These are phyloP conservation scores for Stenotaenia linearis DNA, from an alignment of 2,888 invertebrate genomes.

Conservation along the genomic window DNA sequence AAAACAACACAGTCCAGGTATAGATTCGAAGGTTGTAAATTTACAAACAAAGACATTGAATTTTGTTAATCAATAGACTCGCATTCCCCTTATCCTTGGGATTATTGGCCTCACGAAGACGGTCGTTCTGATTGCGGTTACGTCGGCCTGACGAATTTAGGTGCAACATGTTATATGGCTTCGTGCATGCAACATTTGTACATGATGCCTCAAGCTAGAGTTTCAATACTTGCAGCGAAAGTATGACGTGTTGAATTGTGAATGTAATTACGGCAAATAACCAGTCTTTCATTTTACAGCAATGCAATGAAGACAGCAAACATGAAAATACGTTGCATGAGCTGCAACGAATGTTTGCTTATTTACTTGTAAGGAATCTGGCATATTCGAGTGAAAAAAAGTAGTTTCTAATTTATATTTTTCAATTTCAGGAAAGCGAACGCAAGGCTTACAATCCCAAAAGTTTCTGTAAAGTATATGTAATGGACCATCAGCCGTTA, in stretches of 20 bases:
- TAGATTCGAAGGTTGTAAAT: conserved; percentile 34
- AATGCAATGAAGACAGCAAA: conserved; percentile 60
- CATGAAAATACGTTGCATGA: conserved; percentile 78
- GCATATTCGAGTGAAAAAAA: background rate
- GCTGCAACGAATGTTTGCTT: conserved; percentile 91
- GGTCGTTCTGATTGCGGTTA: conserved; percentile 90
- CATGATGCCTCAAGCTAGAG: conserved; percentile 91
- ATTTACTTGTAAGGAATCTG: conserved; percentile 59
- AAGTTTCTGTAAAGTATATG: conserved; percentile 91
- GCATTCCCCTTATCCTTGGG: conserved; percentile 86
- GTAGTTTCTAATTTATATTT: background rate
- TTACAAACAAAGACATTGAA: background rate
- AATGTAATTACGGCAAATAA: background rate
- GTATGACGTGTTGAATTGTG: conserved; percentile 38
- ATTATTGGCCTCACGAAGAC: conserved; percentile 96
- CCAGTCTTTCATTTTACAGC: conserved; percentile 20
- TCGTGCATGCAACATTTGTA: conserved; percentile 95
- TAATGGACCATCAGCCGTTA: conserved; percentile 92
- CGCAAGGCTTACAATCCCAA: conserved; percentile 92
- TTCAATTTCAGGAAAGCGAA: conserved; percentile 67
- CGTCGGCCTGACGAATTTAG: conserved; percentile 88
- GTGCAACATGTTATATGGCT: conserved; percentile 96
- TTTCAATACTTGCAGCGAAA: conserved; percentile 73
- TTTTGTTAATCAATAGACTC: conserved; percentile 46
- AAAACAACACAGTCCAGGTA: conserved; percentile 76